Evolutionary conservation across 1,140 invertebrate species (phyloP), one percentile per base, ranked within the genome.

Genomic region (Orchestia grillus): DNA sequence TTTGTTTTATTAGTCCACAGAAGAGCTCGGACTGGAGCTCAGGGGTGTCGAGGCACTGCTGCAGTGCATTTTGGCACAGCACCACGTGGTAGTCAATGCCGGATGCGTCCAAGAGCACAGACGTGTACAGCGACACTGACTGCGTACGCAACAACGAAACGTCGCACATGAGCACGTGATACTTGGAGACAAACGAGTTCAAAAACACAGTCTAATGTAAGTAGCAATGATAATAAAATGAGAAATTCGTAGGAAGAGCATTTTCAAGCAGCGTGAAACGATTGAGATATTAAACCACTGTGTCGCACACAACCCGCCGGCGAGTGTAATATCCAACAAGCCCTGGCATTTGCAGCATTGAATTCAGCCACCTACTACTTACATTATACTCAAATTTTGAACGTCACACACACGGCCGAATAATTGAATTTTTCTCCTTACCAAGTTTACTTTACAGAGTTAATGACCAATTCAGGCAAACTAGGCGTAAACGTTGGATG

Each of bases 11-110:
- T 96, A 99, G 98, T 96, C 98, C 98, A 97, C 99, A 99, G 97
- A 99, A 98, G 97, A 99, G 98, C 98, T 99, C 99, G 97, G 98
- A 98, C 97, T 99, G 99, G 96, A 99, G 98, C 97, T 99, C 99
- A 96, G 98, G 98, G 97, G 98, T 98, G 97, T 99, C 98, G 91
- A 99, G 97, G 97, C 99, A 99, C 97, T 99, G 98, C 97, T 99
- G 98, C 91, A 99, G 98, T 23, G 99, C 98, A 97, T 99, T 99
- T 98, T 99, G 99, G 44, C 99, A 99, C 96, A 99, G 98, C 94
- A 99, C 98, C 97, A 99, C 99, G 97, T 99, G 99, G 97, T 99
- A 99, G 97, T 99, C 99, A 97, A 99, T 99, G 97, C 99, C 99
- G 77, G 99, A 98, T 97, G 99, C 98, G 97, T 99, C 99, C 96